phyloP scores from a whole-genome alignment of 2,888 invertebrate species.

The Melinopterus prodromus region DNA sequence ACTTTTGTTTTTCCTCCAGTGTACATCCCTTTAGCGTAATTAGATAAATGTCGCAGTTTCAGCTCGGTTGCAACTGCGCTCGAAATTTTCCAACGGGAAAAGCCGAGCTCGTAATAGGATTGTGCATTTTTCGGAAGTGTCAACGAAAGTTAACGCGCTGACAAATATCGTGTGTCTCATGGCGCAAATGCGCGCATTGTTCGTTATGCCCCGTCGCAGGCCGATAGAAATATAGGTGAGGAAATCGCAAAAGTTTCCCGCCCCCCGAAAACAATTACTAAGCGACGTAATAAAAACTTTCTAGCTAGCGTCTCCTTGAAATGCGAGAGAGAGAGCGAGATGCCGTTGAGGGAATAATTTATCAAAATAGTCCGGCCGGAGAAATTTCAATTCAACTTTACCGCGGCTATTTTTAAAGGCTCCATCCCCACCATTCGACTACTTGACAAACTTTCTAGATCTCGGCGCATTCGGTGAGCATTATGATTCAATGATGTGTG shows the following conservation, averaged over 20 bases:
- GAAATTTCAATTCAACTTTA: slow-evolving; percentile 4
- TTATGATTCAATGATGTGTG: slow-evolving; percentile 4
- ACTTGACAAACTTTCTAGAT: background rate
- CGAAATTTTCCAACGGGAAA: background rate
- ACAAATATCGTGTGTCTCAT: background rate
- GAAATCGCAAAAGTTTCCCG: background rate
- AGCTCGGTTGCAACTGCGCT: background rate
- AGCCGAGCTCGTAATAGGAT: background rate
- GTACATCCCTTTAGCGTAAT: background rate
- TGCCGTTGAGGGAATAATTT: background rate
- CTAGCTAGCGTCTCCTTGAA: background rate
- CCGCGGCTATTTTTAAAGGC: background rate
- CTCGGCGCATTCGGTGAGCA: background rate
- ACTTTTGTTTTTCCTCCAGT: background rate
- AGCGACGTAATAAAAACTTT: background rate
- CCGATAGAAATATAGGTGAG: slow-evolving; percentile 4
- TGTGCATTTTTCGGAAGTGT: background rate
- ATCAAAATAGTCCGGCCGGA: slow-evolving; percentile 4
- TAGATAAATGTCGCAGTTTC: background rate
- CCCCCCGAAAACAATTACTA: background rate
- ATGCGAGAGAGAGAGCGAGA: background rate
- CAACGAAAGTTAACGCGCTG: background rate
- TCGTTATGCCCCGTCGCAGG: background rate
- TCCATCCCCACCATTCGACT: background rate
- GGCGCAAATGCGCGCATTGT: background rate